Evolutionary conservation across 2,797 vertebrate species (phyloP).

Genomic region (Cyprinella venusta): DNA sequence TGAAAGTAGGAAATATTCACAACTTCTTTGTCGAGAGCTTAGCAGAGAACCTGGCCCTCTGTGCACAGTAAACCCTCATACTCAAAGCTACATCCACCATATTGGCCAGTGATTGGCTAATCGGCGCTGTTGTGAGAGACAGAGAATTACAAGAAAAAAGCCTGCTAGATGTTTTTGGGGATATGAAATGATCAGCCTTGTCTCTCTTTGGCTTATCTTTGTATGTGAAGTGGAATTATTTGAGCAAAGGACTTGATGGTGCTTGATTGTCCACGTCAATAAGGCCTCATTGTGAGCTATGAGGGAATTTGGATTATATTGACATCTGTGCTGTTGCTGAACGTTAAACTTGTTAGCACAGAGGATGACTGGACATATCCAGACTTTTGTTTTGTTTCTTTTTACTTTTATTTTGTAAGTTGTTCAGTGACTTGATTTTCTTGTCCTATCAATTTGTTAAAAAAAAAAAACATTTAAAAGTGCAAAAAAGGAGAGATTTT

Average conservation of each 20-base stretch:
- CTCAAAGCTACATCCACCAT: conserved; percentile 51
- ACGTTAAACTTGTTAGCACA: conserved; percentile 25
- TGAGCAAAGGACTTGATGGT: conserved; percentile 15
- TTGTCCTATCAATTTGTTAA: background rate
- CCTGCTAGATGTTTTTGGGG: conserved; percentile 40
- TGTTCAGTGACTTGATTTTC: background rate
- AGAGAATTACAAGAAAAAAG: conserved; percentile 33
- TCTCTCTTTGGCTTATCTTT: conserved; percentile 32
- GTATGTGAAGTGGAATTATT: conserved; percentile 38
- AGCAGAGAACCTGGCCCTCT: conserved; percentile 27
- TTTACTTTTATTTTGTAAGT: background rate
- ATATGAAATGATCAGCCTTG: conserved; percentile 31
- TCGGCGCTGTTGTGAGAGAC: background rate
- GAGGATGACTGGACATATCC: conserved; percentile 1
- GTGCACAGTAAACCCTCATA: conserved; percentile 52
- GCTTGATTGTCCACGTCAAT: conserved; percentile 15
- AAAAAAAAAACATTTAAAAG: background rate
- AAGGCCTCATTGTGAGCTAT: conserved; percentile 24
- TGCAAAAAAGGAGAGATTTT: background rate
- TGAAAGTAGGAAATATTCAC: conserved; percentile 50
- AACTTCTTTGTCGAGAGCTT: conserved; percentile 39
- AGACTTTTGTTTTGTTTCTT: background rate
- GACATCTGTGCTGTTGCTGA: conserved; percentile 13
- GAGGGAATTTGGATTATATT: conserved; percentile 12
- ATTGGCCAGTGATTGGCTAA: conserved; percentile 28